Percentiles rank a stretch among this genome's conserved stretches.
Evolutionary conservation across 1,140 invertebrate genomes (phyloP).

Genomic region (Zophobas morio): DNA sequence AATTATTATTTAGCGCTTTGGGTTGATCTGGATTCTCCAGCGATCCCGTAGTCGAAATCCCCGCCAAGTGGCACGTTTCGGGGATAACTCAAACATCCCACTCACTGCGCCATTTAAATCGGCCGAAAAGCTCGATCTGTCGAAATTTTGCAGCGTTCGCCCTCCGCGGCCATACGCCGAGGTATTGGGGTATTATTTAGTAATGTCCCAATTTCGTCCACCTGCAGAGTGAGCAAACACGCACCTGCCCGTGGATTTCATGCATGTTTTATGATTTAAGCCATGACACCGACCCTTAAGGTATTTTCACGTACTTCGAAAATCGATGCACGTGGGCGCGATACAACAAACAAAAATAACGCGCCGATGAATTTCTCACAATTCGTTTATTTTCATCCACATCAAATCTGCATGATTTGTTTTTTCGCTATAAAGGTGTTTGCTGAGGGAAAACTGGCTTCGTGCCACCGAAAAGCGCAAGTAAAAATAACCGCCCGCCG

Average conservation of each 20-base stretch:
- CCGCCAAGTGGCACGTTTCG: constrained; percentile 28
- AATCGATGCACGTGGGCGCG: not conserved
- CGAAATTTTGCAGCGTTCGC: constrained; percentile 7
- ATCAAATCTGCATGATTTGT: constrained; percentile 17
- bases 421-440: not conserved
- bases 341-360: constrained; percentile 1
- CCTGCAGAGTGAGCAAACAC: constrained; percentile 13
- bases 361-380: constrained; percentile 2
- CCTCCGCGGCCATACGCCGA: not conserved
- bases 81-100: constrained; percentile 38
- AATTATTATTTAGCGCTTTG: too few species aligned
- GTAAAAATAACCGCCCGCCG: not conserved
- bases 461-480: not conserved
- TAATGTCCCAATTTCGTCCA: constrained; percentile 17
- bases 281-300: constrained; percentile 12
- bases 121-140: constrained; percentile 9
- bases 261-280: not conserved
- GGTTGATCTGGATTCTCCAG: too few species aligned
- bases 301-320: constrained; percentile 8
- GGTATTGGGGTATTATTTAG: constrained; percentile 23
- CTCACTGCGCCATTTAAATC: constrained; percentile 6
- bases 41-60: not conserved
- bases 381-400: constrained; percentile 2
- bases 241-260: constrained; percentile 8
- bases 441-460: not conserved